These are phyloP conservation scores for Eupithecia vulgata DNA, from an alignment of 2,888 invertebrate genomes.

Conservation along the genomic window DNA sequence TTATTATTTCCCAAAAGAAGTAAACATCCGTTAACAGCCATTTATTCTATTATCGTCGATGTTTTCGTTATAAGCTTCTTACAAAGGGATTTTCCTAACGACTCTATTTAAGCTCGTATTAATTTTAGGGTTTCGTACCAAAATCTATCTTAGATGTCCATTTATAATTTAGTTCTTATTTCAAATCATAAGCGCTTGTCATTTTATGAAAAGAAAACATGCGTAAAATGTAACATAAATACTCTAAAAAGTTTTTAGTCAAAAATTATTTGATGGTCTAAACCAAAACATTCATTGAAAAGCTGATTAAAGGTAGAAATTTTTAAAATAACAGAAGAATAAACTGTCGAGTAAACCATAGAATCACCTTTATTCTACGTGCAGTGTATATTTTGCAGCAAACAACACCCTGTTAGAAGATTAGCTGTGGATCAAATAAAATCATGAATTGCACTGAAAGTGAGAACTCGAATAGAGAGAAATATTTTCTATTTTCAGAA, in stretches of 20 bases:
- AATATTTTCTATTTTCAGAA: conserved; percentile 20
- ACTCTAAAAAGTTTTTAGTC: neutral
- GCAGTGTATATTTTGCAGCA: neutral
- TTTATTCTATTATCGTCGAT: conserved; percentile 4
- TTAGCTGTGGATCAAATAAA: conserved; percentile 11
- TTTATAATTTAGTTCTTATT: neutral
- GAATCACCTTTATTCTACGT: neutral
- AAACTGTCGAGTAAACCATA: neutral
- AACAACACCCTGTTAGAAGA: neutral
- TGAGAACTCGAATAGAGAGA: conserved; percentile 2
- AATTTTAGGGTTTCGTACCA: neutral
- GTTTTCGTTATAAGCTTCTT: conserved; percentile 4
- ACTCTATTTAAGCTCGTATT: neutral
- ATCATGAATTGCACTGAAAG: conserved; percentile 6
- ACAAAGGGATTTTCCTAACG: neutral
- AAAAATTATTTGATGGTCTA: neutral
- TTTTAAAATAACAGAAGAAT: neutral
- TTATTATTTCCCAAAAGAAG: neutral
- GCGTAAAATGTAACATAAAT: neutral
- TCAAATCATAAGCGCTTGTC: too few relatives aligned
- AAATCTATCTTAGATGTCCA: neutral
- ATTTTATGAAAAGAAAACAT: neutral
- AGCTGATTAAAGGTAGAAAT: neutral
- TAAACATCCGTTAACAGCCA: neutral
- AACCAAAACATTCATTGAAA: neutral